A percentile compares a stretch with the other conserved stretches of the same genome.
Evolutionary conservation across 1,140 invertebrate species (phyloP).

Genomic region (Bombus affinis): DNA sequence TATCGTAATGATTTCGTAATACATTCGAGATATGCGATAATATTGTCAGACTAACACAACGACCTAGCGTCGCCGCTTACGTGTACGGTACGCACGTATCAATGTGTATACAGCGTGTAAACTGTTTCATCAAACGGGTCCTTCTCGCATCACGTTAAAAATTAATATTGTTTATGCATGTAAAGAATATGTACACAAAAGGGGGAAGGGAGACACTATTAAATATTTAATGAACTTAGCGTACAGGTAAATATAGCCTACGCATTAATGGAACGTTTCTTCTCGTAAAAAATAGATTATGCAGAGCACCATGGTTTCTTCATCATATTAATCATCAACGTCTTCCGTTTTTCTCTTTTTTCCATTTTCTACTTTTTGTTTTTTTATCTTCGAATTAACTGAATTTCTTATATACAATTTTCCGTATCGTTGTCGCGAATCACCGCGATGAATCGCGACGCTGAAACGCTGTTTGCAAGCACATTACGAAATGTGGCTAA

Average conservation of each 20-base stretch:
- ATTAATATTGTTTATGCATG: conserved; percentile 58
- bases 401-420: conserved; percentile 70
- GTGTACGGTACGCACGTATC: conserved; percentile 37
- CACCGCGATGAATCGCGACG: conserved; percentile 16
- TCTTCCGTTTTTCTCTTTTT: neutral
- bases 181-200: conserved; percentile 66
- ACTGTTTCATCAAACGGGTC: conserved; percentile 27
- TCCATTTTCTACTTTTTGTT: conserved; percentile 20
- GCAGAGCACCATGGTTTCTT: conserved; percentile 73
- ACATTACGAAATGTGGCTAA: conserved; percentile 43
- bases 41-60: conserved; percentile 70
- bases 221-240: conserved; percentile 70
- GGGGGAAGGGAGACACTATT: conserved; percentile 42
- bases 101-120: conserved; percentile 21
- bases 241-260: conserved; percentile 59
- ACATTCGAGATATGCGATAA: conserved; percentile 71
- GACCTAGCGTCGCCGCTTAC: conserved; percentile 64
- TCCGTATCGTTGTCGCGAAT: conserved; percentile 19
- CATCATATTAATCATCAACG: conserved; percentile 3
- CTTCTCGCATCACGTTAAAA: conserved; percentile 60
- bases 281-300: conserved; percentile 72
- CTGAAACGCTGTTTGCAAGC: conserved; percentile 50
- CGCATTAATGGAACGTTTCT: conserved; percentile 73
- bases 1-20: conserved; percentile 75
- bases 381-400: conserved; percentile 27